Evolutionary conservation across 92 coral and sea anemone genomes (phyloP).

Genomic region (Porites evermanni): DNA sequence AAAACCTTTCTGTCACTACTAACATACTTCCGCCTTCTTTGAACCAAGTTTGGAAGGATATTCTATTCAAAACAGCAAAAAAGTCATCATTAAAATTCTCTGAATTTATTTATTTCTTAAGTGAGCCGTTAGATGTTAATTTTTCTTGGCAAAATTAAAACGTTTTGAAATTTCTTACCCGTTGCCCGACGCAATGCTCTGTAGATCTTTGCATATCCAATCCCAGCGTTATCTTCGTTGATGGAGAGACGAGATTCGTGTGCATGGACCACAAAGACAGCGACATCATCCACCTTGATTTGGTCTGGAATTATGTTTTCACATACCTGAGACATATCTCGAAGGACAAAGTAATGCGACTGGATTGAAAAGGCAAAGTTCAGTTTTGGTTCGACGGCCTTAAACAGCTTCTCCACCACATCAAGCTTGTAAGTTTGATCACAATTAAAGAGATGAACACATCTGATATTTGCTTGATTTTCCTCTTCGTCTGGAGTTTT

Average conservation of each 20-base stretch:
- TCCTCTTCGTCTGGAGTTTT: neutral
- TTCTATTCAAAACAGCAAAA: too few relatives aligned
- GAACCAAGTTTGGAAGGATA: too few relatives aligned
- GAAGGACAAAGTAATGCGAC: conserved; percentile 48
- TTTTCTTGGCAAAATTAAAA: too few relatives aligned
- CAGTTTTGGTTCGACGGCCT: conserved; percentile 22
- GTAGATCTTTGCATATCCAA: conserved; percentile 62
- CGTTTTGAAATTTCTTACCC: neutral
- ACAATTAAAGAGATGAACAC: conserved; percentile 82
- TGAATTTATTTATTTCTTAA: too few relatives aligned
- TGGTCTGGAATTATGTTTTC: neutral
- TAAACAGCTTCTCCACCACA: conserved; percentile 51
- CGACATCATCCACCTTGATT: conserved; percentile 35
- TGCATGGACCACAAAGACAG: conserved; percentile 74
- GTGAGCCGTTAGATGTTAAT: neutral
- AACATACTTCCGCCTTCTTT: neutral
- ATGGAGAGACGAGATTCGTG: conserved; percentile 68
- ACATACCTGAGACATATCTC: conserved; percentile 48
- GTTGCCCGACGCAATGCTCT: conserved; percentile 46
- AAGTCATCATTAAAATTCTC: too few relatives aligned
- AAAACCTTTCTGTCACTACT: neutral
- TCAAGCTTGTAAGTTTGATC: conserved; percentile 67
- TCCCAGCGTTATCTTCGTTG: conserved; percentile 51
- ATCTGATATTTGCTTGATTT: neutral
- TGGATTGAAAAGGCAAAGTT: conserved; percentile 20